Evolutionary conservation across 2,888 invertebrate species (phyloP).

Genomic region (Pelosia muscerda): DNA sequence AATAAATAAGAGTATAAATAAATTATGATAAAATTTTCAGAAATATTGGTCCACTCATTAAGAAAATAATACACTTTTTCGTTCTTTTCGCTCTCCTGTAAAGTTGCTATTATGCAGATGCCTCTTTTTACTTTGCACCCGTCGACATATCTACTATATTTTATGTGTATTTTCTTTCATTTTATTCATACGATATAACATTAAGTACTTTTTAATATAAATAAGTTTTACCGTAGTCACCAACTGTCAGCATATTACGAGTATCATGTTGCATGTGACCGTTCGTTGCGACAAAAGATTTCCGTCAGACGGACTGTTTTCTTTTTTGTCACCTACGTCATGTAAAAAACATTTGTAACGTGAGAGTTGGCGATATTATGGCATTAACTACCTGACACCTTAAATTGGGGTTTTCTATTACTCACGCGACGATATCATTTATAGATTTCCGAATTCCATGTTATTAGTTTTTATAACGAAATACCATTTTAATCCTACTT

Average conservation of each 20-base stretch:
- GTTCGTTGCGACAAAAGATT: neutral
- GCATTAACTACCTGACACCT: neutral
- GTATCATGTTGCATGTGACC: neutral
- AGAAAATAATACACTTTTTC: no score
- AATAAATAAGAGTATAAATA: no score
- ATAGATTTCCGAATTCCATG: neutral
- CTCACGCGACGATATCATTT: neutral
- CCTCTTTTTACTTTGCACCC: no score
- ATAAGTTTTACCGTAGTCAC: neutral
- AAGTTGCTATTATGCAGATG: no score
- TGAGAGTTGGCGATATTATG: neutral
- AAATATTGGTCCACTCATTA: no score
- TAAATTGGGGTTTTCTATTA: neutral
- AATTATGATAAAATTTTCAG: no score
- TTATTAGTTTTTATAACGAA: neutral
- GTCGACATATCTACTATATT: no score
- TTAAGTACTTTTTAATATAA: neutral
- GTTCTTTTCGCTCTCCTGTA: no score
- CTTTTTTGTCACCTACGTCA: neutral
- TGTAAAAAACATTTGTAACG: neutral
- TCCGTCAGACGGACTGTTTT: neutral
- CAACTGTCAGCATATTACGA: neutral
- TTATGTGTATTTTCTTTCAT: no score
- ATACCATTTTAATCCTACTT: neutral
- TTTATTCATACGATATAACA: neutral